These are phyloP conservation scores for Myiothlypis chrysogaster DNA, from an alignment of 2,797 vertebrate genomes.

Conservation along the genomic window DNA sequence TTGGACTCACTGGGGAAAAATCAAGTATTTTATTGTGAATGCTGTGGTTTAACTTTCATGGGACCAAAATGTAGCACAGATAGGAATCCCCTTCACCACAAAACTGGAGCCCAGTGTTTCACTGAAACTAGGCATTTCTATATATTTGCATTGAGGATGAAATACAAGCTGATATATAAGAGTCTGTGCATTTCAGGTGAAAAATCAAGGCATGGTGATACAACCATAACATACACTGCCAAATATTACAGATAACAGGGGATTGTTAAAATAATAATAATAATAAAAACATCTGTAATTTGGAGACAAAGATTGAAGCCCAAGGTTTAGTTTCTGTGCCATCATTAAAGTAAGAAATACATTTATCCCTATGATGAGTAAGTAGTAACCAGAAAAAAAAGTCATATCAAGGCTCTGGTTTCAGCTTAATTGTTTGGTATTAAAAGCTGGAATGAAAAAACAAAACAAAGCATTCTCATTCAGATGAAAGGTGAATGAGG, in stretches of 20 bases:
- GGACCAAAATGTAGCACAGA: background rate
- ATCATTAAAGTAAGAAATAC: background rate
- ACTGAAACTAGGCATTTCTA: background rate
- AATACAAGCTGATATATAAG: background rate
- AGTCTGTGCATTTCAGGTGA: background rate
- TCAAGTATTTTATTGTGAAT: background rate
- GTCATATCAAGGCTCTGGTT: background rate
- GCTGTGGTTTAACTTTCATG: background rate
- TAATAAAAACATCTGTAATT: background rate
- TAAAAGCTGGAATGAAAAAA: background rate
- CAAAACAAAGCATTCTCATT: background rate
- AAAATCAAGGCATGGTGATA: background rate
- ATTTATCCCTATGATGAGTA: background rate
- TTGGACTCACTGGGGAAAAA: background rate
- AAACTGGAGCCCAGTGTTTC: background rate
- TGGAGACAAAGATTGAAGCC: background rate
- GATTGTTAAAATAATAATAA: background rate
- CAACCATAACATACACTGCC: fast-evolving
- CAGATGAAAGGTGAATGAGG: background rate
- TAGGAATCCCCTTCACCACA: background rate
- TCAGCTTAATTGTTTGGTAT: background rate
- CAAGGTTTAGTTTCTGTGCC: background rate
- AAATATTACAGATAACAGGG: background rate
- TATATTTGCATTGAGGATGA: background rate
- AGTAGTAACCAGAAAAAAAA: background rate